Evolutionary conservation across 2,113 vertebrate genomes (phyloP), one percentile per base, ranked within the genome.

Genomic region (Neolamprologus hecqui): DNA sequence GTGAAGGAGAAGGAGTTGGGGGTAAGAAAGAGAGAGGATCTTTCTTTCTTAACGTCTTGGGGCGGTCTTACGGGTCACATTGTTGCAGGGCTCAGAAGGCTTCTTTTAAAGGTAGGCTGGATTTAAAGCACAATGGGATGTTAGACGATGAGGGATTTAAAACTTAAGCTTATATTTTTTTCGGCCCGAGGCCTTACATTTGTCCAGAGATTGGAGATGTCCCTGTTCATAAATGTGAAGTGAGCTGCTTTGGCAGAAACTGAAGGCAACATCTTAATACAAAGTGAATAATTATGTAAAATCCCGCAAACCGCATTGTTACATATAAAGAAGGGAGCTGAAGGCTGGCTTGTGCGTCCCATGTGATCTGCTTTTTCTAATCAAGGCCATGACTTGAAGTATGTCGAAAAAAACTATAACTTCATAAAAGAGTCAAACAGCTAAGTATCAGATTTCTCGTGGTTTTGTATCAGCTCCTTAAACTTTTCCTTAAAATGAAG

Each of bases 61-160:
- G 83, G 85, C 87, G 91, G 92, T 88, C 86, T 94, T 88, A 93
- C 68, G 77, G 92, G 90, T 90, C 91, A 94, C 93, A 95, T 94
- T 94, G 94, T 96, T 94, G 93, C 90, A n/a, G 85, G 85, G 89
- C 88, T 93, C 91, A 94, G 86, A 87, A 84, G 90, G 86, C 79
- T 89, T 90, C 90, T 90, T 94, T 95, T 94, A 89, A 94, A 94
- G 90, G 84, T 88, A 17, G 86, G 84, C 75, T 91, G 91, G 92
- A 94, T 90, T 89, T 91, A 23, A 19, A 63, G 86, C 86, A 96
- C 95, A 96, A 96, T 95, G 80, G 91, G 93, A 95, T 94, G 95
- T 94, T 91, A 90, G 88, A 90, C 60, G 95, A 96, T 95, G 93
- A 95, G 90, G 94, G 92, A 81, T 92, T 95, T 92, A 91, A 88